Evolutionary conservation across 2,797 vertebrate species (phyloP).

Genomic region (Poecilia gillii): DNA sequence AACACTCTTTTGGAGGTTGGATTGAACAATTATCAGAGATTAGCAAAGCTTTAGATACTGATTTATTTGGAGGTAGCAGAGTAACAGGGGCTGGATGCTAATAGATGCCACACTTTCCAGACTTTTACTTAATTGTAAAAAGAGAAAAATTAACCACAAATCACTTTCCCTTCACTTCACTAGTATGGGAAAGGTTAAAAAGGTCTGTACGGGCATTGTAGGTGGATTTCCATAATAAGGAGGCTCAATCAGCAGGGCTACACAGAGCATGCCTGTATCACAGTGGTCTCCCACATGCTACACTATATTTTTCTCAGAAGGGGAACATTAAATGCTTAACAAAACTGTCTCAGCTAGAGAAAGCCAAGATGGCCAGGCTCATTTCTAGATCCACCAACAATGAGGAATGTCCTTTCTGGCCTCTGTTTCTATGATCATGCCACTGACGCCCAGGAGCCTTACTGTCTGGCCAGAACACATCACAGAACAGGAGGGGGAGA

Average conservation of each 20-base stretch:
- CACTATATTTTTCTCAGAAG: slow-evolving; percentile 23
- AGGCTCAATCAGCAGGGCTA: slow-evolving; percentile 29
- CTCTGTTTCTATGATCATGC: slow-evolving; percentile 78
- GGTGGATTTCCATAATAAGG: slow-evolving; percentile 41
- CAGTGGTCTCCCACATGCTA: slow-evolving; percentile 8
- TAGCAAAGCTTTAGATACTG: background rate
- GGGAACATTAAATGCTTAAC: slow-evolving; percentile 28
- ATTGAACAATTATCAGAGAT: background rate
- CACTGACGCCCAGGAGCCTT: slow-evolving; percentile 80
- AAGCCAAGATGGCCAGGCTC: slow-evolving; percentile 45
- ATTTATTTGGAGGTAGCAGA: background rate
- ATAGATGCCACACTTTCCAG: background rate
- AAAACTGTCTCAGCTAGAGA: slow-evolving; percentile 28
- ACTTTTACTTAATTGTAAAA: background rate
- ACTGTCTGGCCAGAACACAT: slow-evolving; percentile 82
- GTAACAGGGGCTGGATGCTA: background rate
- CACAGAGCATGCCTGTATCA: slow-evolving; percentile 11
- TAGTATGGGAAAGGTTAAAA: background rate
- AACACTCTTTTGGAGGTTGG: background rate
- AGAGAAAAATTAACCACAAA: background rate
- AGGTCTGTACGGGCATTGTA: background rate
- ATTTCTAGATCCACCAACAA: slow-evolving; percentile 72
- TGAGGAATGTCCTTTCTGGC: slow-evolving; percentile 77
- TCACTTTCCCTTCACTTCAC: background rate
- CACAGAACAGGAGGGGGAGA: slow-evolving; percentile 76